Evolutionary conservation across 2,888 invertebrate genomes (phyloP), one percentile per base, ranked within the genome.

Genomic region (Kryphioiulus occultus): DNA sequence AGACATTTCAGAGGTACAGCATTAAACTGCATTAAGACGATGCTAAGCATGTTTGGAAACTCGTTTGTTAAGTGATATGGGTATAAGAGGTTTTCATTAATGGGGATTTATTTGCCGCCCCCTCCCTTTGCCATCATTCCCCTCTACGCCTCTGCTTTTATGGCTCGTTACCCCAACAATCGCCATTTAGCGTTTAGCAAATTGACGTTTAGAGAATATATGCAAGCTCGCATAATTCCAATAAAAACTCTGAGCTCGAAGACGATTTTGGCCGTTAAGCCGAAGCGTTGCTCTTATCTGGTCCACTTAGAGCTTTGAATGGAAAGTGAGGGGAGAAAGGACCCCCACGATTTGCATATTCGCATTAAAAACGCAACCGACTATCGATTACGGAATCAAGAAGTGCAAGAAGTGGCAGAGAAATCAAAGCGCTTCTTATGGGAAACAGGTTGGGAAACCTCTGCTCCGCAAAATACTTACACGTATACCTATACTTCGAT

Each of bases 131-230:
- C 59, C 59, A 22, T 59, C 59, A n/a, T 68, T 68, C 68, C 15
- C 26, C 68, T 68, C 68, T n/a, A 68, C 68, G 10, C 26, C 68
- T 68, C 68, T 26, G 3, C 10, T 68, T 68, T 68, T 68, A 68
- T 68, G 26, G 68, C 68, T 68, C 68, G 30, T 68, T 68, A 68
- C 68, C n/a, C 68, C 68, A 68, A 68, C 68, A 68, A 68, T 68
- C 68, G 68, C 68, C 68, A 68, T 68, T 68, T 68, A 68, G n/a
- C 68, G 68, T 68, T 68, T 68, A 68, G 68, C 68, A 68, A 68
- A 68, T 68, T 68, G 68, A 68, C 68, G 68, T 68, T 68, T 68
- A 26, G 68, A 26, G 68, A 68, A 68, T 68, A 68, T 68, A 68
- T 68, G 68, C 68, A 68, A 68, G 68, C 68, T 68, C 68, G 68